Conservation (phyloP, 2,888 invertebrate genomes). For the Exephanes ischioxanthus region DNA sequence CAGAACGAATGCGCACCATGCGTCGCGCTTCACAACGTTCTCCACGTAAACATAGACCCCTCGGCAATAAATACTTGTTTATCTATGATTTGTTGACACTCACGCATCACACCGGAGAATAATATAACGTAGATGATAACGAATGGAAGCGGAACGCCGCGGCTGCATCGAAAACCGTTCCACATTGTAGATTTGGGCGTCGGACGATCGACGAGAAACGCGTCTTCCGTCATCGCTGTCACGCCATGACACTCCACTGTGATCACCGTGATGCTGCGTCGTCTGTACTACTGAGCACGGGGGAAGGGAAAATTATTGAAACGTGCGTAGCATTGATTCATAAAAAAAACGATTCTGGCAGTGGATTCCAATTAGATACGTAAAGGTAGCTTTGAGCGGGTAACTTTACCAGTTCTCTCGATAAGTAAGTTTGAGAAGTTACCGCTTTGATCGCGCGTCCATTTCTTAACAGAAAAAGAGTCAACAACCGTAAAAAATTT, state of each 20-base stretch:
- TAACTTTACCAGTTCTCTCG: neutral
- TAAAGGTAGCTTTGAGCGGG: neutral
- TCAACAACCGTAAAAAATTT: neutral
- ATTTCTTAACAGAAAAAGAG: no score
- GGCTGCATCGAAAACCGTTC: conserved; percentile 72
- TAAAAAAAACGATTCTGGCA: neutral
- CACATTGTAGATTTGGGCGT: conserved; percentile 73
- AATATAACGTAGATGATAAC: conserved; percentile 72
- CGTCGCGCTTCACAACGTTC: neutral
- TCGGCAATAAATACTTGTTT: conserved; percentile 24
- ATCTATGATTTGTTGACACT: conserved; percentile 67
- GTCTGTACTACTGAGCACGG: neutral
- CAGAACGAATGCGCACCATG: conserved; percentile 28
- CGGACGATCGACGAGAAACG: conserved; percentile 69
- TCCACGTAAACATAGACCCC: neutral
- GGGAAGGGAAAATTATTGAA: neutral
- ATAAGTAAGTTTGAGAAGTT: neutral
- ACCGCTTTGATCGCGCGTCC: neutral
- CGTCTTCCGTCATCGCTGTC: conserved; percentile 73
- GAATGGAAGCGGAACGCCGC: conserved; percentile 69
- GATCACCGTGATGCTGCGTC: conserved; percentile 24
- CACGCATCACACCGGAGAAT: conserved; percentile 73
- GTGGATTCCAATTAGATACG: neutral
- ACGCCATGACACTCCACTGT: conserved; percentile 76
- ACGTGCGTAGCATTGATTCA: neutral